Conservation (phyloP, 2,797 vertebrate species). For the Vipera latastei region DNA sequence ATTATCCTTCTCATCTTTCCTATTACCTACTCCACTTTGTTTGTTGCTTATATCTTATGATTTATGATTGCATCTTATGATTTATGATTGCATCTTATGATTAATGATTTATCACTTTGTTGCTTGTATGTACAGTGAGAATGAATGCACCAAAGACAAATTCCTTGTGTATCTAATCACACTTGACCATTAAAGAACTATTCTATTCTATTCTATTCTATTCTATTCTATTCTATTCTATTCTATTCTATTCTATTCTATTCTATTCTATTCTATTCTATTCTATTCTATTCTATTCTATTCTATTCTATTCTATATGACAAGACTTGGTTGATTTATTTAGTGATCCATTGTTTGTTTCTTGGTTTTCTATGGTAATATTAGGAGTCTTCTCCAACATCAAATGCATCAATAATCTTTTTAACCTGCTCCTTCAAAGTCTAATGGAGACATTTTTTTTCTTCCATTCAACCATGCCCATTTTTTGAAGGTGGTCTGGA, state of each 20-base stretch:
- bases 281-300: too few species aligned
- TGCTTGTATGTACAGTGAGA: too few species aligned
- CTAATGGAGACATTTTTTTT: background rate
- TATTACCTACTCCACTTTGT: too few species aligned
- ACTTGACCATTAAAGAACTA: background rate
- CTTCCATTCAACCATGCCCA: background rate
- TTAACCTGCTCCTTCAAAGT: background rate
- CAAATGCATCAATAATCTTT: background rate
- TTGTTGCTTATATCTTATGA: too few species aligned
- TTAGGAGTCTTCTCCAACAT: background rate
- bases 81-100: too few species aligned
- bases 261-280: rapidly evolving
- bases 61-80: too few species aligned
- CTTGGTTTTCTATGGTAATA: background rate
- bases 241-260: too few species aligned
- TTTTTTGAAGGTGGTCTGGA: background rate
- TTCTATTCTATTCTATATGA: too few species aligned
- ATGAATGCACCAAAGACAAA: too few species aligned
- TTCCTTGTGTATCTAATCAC: background rate
- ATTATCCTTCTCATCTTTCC: too few species aligned
- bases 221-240: too few species aligned
- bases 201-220: background rate
- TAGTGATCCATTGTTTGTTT: background rate
- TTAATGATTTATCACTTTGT: too few species aligned
- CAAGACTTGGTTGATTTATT: background rate